Base-by-base conservation (phyloP, 2,113 vertebrate genomes). In the Hiodon tergisus region DNA sequence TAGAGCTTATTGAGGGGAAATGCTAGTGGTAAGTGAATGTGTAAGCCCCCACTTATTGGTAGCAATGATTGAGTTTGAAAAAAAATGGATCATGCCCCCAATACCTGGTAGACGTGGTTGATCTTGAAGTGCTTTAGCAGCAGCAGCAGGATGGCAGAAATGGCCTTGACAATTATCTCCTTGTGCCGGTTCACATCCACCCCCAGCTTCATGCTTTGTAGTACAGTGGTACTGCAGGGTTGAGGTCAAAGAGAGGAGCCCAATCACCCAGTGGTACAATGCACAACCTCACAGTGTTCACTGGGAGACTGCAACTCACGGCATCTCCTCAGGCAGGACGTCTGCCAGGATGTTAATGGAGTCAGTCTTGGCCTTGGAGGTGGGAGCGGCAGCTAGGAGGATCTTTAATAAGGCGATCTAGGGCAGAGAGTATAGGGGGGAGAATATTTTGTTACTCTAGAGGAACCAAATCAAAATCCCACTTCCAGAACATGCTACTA, bases 261-360 rank as follows among this genome's bases (percentile, higher is more conserved):
- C 14, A 9, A 59, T 54, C 52, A 65, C 17, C 4, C 58, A n/a
- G 8, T 14, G 47, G 46, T 54, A n/a, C 66, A n/a, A 62, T 47
- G 51, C 31, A 69, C 59, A 63, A 3, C 2, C 63, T 31, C 52
- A 71, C 48, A 57, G n/a, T 51, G 63, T 48, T 16, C 66, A 14
- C 31, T 60, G 2, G 58, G 7, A 6, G 14, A 4, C 0, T 0
- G 53, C 3, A 54, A 95, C 96, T 95, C 88, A 99, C 97, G 97
- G 97, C 97, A 99, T 99, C 87, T 99, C 97, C 83, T 99, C 97
- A 0, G 97, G 97, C 77, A 99, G 83, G 50, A 99, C 96, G 0
- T 99, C 97, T 0, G 97, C 97, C 70, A 99, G 85, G 87, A 99
- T 99, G 82, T 99, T 99, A 86, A 99, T 99, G 13, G 97, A 99